Percentiles rank a stretch among this genome's conserved stretches.
These are phyloP conservation scores for Misgurnus anguillicaudatus DNA, from an alignment of 2,113 vertebrate species.

Conservation along the genomic window DNA sequence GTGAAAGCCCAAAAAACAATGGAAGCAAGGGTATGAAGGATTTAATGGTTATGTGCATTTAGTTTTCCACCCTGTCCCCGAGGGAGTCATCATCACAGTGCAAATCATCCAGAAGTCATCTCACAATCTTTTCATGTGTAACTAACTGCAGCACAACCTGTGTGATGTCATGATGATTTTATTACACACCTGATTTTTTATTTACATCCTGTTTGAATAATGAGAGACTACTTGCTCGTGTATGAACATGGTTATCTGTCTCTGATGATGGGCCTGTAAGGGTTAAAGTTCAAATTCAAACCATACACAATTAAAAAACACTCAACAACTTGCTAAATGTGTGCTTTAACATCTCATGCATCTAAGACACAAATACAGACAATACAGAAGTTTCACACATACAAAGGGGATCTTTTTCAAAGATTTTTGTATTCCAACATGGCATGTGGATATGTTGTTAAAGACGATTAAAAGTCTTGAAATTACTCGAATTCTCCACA, in stretches of 20 bases:
- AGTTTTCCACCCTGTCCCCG: not conserved
- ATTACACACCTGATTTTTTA: conserved; percentile 57
- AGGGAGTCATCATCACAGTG: not conserved
- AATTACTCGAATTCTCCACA: not conserved
- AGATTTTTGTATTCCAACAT: conserved; percentile 66
- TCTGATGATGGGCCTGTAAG: conserved; percentile 46
- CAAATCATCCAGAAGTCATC: not conserved
- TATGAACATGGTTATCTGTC: conserved; percentile 65
- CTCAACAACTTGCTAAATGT: conserved; percentile 81
- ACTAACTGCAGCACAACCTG: too few relatives aligned
- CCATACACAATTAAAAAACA: conserved; percentile 62
- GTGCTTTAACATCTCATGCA: conserved; percentile 86
- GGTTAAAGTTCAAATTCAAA: conserved; percentile 58
- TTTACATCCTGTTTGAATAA: conserved; percentile 63
- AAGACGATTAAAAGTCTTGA: conserved; percentile 42
- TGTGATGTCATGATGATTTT: not conserved
- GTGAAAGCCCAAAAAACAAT: not conserved
- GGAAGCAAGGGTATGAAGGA: not conserved
- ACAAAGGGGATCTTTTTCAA: conserved; percentile 76
- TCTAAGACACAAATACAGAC: conserved; percentile 81
- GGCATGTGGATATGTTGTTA: conserved; percentile 46
- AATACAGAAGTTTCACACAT: conserved; percentile 79
- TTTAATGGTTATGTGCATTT: not conserved
- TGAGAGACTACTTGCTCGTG: conserved; percentile 64
- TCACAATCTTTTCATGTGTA: not conserved